A percentile compares a stretch with the other conserved stretches of the same genome.
Conservation (phyloP, 2,113 vertebrate genomes). For the Lampris incognitus region DNA sequence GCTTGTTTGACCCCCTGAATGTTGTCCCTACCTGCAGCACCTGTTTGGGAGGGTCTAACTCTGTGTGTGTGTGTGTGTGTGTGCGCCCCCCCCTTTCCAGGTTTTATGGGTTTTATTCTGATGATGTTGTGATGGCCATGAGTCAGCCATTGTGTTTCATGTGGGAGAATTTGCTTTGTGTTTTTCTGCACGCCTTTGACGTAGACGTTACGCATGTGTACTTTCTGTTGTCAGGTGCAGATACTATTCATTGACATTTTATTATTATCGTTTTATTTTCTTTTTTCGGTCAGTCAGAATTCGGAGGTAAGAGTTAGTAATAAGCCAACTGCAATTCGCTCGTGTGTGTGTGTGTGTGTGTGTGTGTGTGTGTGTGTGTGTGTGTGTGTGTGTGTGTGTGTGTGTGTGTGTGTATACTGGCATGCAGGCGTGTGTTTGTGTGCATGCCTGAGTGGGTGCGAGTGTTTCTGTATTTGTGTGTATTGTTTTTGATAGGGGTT, state of each 20-base stretch:
- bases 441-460: too few species aligned
- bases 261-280: slow-evolving; percentile 42
- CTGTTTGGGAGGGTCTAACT: slow-evolving; percentile 9
- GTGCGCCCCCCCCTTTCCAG: slow-evolving; percentile 44
- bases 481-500: not conserved
- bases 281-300: not conserved
- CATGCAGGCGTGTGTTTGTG: too few species aligned
- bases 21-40: slow-evolving; percentile 31
- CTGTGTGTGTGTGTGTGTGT: not conserved
- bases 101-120: slow-evolving; percentile 37
- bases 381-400: too few species aligned
- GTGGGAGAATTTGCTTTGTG: slow-evolving; percentile 61
- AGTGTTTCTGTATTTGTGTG: not conserved
- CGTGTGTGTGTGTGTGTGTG: too few species aligned
- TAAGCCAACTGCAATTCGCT: too few species aligned
- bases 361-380: too few species aligned
- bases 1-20: slow-evolving; percentile 61
- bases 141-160: slow-evolving; percentile 65
- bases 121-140: slow-evolving; percentile 46
- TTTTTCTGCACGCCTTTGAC: slow-evolving; percentile 26
- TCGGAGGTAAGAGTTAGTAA: too few species aligned
- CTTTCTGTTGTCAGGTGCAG: slow-evolving; percentile 55
- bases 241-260: slow-evolving; percentile 49
- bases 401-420: too few species aligned
- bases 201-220: not conserved